Evolutionary conservation across 2,888 invertebrate genomes (phyloP), one percentile per base, ranked within the genome.

Genomic region (Drosophila dives): DNA sequence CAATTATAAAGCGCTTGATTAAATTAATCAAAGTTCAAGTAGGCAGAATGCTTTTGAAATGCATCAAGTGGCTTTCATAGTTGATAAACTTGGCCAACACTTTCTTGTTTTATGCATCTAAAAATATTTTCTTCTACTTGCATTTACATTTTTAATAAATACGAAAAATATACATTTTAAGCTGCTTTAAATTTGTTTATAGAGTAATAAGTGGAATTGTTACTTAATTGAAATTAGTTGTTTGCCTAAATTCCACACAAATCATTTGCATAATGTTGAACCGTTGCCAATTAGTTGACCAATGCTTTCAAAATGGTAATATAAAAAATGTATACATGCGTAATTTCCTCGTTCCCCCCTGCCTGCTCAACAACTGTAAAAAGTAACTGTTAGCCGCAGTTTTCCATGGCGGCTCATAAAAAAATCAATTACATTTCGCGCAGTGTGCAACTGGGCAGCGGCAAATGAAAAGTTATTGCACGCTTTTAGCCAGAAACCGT

Each of bases 391-490:
- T 49, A 15, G 48, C 36, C 40, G 45, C 55, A 38, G 23, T 68
- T 66, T 60, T 38, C 63, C 38, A 6, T 23, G 6, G 38, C 29
- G 51, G 29, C 72, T 72, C 77, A 58, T 81, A 77, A 77, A 77
- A 77, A 77, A 81, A 81, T 81, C 82, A 81, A 83, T 76, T 81
- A 69, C 51, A 82, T 62, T 78, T 66, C 75, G 58, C 75, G 45
- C 50, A 49, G 58, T 73, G 55, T 72, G 72, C 62, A 74, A 54
- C 67, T 74, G 68, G 85, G 72, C 61, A 71, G 45, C 68, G 68
- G 63, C 55, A 90, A 90, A 86, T 90, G 84, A 90, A 77, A 89
- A 86, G 75, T 89, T 87, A 82, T 85, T 75, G 76, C 83, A 71
- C 67, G 90, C 80, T 90, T 76, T 88, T 82, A 80, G 80, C 83